phyloP scores from a whole-genome alignment of 1,140 invertebrate genomes.

The Piezodorus guildinii region DNA sequence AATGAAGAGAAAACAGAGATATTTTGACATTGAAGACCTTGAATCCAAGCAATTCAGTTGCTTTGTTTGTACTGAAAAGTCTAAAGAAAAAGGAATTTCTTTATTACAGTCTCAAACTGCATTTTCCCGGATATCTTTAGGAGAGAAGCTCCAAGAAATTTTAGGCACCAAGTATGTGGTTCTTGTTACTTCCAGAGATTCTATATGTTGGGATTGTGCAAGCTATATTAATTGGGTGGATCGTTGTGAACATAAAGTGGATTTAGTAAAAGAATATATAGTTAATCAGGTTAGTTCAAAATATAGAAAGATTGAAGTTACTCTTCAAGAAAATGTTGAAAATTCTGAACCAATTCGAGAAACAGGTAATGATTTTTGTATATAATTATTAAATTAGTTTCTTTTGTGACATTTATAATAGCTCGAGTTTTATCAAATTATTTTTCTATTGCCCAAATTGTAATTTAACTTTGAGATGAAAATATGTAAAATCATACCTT shows the following conservation, averaged over 20 bases:
- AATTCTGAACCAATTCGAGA: neutral
- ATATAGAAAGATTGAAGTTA: constrained; percentile 8
- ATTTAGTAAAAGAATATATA: constrained; percentile 20
- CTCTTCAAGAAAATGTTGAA: neutral
- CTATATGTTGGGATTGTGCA: constrained; percentile 23
- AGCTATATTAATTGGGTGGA: constrained; percentile 22
- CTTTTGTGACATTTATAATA: too few relatives aligned
- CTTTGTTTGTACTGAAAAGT: constrained; percentile 18
- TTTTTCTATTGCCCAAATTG: too few relatives aligned
- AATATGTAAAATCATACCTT: too few relatives aligned
- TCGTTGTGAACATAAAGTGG: constrained; percentile 21
- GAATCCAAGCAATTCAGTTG: constrained; percentile 11
- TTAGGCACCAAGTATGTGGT: constrained; percentile 18
- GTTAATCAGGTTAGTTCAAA: constrained; percentile 13
- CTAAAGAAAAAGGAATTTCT: constrained; percentile 19
- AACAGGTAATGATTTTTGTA: neutral
- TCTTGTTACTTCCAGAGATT: constrained; percentile 15
- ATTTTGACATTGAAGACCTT: neutral
- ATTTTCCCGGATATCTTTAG: constrained; percentile 19
- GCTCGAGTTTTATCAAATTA: too few relatives aligned
- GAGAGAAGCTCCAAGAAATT: constrained; percentile 24
- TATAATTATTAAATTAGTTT: neutral
- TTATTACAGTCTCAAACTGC: constrained; percentile 18
- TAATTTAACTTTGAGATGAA: too few relatives aligned
- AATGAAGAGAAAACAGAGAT: too few relatives aligned